Evolutionary conservation across 1,140 invertebrate genomes (phyloP).

Genomic region (Apolygus lucorum): DNA sequence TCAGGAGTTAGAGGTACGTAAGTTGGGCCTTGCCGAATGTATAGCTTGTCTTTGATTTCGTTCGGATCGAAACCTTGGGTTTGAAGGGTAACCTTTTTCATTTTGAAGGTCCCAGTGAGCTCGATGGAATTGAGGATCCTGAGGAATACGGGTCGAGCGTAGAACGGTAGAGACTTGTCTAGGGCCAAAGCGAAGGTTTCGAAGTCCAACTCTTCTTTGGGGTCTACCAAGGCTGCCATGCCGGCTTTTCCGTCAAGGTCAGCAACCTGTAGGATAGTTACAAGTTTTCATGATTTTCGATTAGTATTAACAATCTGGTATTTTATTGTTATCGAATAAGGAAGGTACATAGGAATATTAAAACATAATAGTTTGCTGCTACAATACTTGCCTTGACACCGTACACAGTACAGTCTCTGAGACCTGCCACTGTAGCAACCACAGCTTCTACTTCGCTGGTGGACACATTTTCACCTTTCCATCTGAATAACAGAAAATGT

Average conservation of each 20-base stretch:
- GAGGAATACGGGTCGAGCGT: slow-evolving; percentile 82
- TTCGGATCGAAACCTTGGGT: slow-evolving; percentile 68
- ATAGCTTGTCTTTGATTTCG: slow-evolving; percentile 65
- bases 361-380: not conserved
- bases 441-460: slow-evolving; percentile 93
- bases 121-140: slow-evolving; percentile 67
- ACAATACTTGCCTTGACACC: slow-evolving; percentile 67
- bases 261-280: slow-evolving; percentile 44
- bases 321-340: not conserved
- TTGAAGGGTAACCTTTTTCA: slow-evolving; percentile 69
- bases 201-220: slow-evolving; percentile 55
- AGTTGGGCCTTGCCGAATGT: slow-evolving; percentile 46
- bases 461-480: slow-evolving; percentile 92
- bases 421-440: slow-evolving; percentile 67
- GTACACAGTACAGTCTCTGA: slow-evolving; percentile 68
- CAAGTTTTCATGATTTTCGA: not conserved
- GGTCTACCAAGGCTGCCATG: slow-evolving; percentile 87
- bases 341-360: too few species aligned
- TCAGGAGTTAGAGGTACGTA: slow-evolving; percentile 45
- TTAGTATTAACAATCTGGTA: not conserved
- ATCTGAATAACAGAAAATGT: slow-evolving; percentile 45
- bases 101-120: slow-evolving; percentile 84
- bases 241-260: slow-evolving; percentile 85
- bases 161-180: slow-evolving; percentile 62
- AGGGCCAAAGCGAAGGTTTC: slow-evolving; percentile 52